Base-by-base conservation (phyloP, 2,113 vertebrate species). In the Phylloscopus whistleri region DNA sequence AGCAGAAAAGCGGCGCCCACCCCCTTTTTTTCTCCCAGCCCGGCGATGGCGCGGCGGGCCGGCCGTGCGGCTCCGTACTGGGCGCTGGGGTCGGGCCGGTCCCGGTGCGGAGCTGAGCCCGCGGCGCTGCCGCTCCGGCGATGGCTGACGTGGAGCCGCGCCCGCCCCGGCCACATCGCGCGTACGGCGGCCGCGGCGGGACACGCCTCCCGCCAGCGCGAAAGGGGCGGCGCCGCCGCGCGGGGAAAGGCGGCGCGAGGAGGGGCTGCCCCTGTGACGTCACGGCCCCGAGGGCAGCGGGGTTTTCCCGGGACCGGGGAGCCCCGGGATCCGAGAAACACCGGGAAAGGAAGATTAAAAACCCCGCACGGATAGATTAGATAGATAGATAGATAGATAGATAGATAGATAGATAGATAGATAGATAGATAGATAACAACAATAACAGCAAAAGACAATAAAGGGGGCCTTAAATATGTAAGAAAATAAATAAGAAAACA, bases 81-180 rank as follows among this genome's bases (percentile, higher is more conserved):
- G 21, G 35, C 11, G 44, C 19, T 1, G 59, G 2, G 19, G 33
- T n/a, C 12, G 44, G 72, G 27, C 51, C 11, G n/a, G 44, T n/a
- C 51, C 66, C 62, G 55, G 33, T 26, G 23, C 35, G 31, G 28
- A 63, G 66, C 55, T 72, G 16, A 49, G 21, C n/a, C 59, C 70
- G 8, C 74, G 33, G 81, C 84, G 64, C 60, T 68, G 46, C 89
- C 76, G 90, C 80, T 88, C 55, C 64, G 51, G 51, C 79, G 44
- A 87, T 90, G 78, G 98, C 97, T 98, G 98, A 98, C 98, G 98
- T 98, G 98, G 98, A 98, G 91, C 63, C 77, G 20, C 94, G 35
- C 58, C 80, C 46, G 48, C 28, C 69, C 58, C 19, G 39, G 73
- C 96, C 97, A 95, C 91, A 95, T 91, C 87, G 97, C 75, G 13